phyloP scores from a whole-genome alignment of 1,140 invertebrate genomes.

The Achatina immaculata region DNA sequence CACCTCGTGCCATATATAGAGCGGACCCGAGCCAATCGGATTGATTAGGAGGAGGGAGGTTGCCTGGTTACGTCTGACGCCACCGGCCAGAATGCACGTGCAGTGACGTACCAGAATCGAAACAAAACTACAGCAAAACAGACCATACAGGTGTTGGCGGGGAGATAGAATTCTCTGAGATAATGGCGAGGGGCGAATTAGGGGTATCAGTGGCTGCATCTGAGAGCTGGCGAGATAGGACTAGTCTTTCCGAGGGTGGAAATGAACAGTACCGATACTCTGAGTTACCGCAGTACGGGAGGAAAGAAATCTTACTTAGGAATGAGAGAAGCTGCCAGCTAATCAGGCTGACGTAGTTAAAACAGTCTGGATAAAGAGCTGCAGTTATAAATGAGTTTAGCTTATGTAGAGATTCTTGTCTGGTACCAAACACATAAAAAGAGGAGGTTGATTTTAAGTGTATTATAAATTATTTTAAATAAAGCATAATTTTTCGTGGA shows the following conservation, averaged over 20 bases:
- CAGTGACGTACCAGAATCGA: background rate
- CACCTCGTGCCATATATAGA: conserved; percentile 11
- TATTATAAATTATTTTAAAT: too few species aligned
- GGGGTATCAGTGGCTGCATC: background rate
- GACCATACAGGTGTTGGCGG: background rate
- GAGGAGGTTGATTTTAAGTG: too few species aligned
- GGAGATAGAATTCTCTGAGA: background rate
- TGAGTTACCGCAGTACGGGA: too few species aligned
- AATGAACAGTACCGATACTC: background rate
- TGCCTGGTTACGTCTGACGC: conserved; percentile 7
- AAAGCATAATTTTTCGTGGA: too few species aligned
- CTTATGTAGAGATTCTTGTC: too few species aligned
- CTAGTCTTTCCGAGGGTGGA: background rate
- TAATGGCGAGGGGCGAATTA: background rate
- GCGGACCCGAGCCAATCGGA: background rate
- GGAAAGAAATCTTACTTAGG: too few species aligned
- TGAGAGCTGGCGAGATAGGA: background rate
- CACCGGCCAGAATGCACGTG: background rate
- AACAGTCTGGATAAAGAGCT: too few species aligned
- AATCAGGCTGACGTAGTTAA: too few species aligned
- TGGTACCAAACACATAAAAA: too few species aligned
- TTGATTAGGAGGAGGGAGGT: background rate
- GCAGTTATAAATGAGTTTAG: too few species aligned
- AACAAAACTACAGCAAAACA: background rate
- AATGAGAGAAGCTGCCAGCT: too few species aligned